Percentiles rank a stretch among this genome's conserved stretches.
Conservation (phyloP, 2,888 invertebrate species). For the Listrodromus nycthemerus region DNA sequence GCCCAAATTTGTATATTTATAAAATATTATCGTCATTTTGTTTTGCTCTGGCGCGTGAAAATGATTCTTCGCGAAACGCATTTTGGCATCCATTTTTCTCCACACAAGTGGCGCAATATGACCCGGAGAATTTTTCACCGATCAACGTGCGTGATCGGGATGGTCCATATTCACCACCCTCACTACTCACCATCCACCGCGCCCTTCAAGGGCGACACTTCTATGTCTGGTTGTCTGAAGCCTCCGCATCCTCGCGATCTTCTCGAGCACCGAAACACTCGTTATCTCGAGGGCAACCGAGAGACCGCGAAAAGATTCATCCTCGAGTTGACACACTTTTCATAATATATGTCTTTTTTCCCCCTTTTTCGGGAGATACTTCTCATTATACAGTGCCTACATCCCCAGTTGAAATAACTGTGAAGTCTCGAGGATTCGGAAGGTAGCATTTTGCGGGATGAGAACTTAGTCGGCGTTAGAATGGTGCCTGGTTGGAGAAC, state of each 20-base stretch:
- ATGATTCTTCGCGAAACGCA: too few relatives aligned
- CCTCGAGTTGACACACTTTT: conserved; percentile 39
- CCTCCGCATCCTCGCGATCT: neutral
- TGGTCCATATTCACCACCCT: too few relatives aligned
- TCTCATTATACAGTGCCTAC: neutral
- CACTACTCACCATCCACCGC: too few relatives aligned
- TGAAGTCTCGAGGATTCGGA: conserved; percentile 1
- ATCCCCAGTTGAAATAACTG: neutral
- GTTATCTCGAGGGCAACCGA: conserved; percentile 36
- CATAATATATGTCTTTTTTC: neutral
- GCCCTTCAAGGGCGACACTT: neutral
- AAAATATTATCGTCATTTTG: too few relatives aligned
- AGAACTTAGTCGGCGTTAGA: neutral
- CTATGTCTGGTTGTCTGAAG: conserved; percentile 1
- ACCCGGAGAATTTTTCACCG: too few relatives aligned
- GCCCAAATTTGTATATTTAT: too few relatives aligned
- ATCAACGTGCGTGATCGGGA: too few relatives aligned
- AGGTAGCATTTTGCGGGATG: neutral
- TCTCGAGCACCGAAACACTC: conserved; percentile 25
- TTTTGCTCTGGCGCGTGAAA: too few relatives aligned
- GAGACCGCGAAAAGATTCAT: conserved; percentile 8
- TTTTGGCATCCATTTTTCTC: too few relatives aligned
- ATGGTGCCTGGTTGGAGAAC: neutral
- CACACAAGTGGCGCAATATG: too few relatives aligned
- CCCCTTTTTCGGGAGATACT: neutral